These are phyloP conservation scores for Bombus vancouverensis DNA, from an alignment of 1,140 invertebrate genomes.

Conservation along the genomic window DNA sequence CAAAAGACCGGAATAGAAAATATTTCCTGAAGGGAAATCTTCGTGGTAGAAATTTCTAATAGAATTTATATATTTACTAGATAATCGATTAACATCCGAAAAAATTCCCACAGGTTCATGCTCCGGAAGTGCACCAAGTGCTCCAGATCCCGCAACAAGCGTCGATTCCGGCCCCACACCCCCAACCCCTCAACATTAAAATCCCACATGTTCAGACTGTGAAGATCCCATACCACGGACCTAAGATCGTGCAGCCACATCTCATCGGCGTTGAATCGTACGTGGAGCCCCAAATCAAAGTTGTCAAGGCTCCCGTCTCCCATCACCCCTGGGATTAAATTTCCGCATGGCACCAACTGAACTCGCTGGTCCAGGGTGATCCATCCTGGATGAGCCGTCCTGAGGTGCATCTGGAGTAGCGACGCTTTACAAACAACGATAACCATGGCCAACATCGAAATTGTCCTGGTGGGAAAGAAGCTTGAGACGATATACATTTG, in stretches of 20 bases:
- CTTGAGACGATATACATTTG: slow-evolving; percentile 33
- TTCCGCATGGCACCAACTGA: slow-evolving; percentile 41
- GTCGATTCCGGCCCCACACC: slow-evolving; percentile 76
- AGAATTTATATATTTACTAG: too few relatives aligned
- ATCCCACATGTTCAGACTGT: slow-evolving; percentile 63
- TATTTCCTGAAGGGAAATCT: background rate
- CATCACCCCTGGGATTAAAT: slow-evolving; percentile 69
- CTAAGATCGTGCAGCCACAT: slow-evolving; percentile 73
- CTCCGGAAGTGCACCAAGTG: slow-evolving; percentile 72
- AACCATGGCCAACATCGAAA: slow-evolving; percentile 51
- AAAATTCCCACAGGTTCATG: slow-evolving; percentile 63
- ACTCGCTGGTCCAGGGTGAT: slow-evolving; percentile 70
- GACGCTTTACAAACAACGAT: slow-evolving; percentile 41
- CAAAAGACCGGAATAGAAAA: background rate
- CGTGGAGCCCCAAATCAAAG: slow-evolving; percentile 72
- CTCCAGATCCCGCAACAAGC: slow-evolving; percentile 74
- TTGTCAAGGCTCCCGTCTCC: slow-evolving; percentile 68
- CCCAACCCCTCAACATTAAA: slow-evolving; percentile 75
- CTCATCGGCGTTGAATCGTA: slow-evolving; percentile 74
- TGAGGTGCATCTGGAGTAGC: slow-evolving; percentile 54
- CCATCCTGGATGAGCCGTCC: slow-evolving; percentile 60
- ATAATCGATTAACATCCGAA: background rate
- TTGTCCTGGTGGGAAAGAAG: slow-evolving; percentile 36
- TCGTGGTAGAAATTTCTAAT: background rate
- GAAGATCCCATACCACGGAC: slow-evolving; percentile 72